Conservation (phyloP, 1,140 invertebrate species). For the Drosophila ficusphila region DNA sequence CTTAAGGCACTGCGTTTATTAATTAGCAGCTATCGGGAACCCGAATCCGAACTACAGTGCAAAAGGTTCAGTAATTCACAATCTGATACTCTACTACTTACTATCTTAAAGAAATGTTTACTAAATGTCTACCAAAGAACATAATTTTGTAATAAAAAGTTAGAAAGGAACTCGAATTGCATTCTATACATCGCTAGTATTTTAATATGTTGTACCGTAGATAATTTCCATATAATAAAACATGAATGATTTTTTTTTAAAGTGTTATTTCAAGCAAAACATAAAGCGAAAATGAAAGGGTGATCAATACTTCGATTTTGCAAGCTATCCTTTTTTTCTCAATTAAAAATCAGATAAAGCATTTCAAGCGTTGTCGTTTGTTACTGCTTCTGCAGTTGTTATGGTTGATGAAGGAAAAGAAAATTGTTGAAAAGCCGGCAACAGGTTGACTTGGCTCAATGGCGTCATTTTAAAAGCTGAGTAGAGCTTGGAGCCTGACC, state of each 20-base stretch:
- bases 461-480: slow-evolving; percentile 38
- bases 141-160: neutral
- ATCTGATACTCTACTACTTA: slow-evolving; percentile 1
- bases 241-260: too few species aligned
- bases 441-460: slow-evolving; percentile 50
- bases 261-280: too few species aligned
- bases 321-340: slow-evolving; percentile 47
- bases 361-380: slow-evolving; percentile 62
- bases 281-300: neutral
- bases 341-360: slow-evolving; percentile 76
- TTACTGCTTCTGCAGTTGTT: slow-evolving; percentile 21
- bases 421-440: slow-evolving; percentile 71
- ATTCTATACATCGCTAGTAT: too few species aligned
- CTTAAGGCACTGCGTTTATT: slow-evolving; percentile 65
- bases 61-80: slow-evolving; percentile 11
- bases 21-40: slow-evolving; percentile 67
- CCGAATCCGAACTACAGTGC: slow-evolving; percentile 14
- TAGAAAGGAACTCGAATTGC: too few species aligned
- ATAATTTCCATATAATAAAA: too few species aligned
- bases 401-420: slow-evolving; percentile 59
- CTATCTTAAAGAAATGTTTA: too few species aligned
- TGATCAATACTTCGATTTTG: slow-evolving; percentile 1
- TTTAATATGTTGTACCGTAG: too few species aligned
- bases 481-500: slow-evolving; percentile 4
- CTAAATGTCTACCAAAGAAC: too few species aligned